These are phyloP conservation scores for Puma concolor DNA, from an alignment of 2,113 vertebrate species.

Conservation along the genomic window DNA sequence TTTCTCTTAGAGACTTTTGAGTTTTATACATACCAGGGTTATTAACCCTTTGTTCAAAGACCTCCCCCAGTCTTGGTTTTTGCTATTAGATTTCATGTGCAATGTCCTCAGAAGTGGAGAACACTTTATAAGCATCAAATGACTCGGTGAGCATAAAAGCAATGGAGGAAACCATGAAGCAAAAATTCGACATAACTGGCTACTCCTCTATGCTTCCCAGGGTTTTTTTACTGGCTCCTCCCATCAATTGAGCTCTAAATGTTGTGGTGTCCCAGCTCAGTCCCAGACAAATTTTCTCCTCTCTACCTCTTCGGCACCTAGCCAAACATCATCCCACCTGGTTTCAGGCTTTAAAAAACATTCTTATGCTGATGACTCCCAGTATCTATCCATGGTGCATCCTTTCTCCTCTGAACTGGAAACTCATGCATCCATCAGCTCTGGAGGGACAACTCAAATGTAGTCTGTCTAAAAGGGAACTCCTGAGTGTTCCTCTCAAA, in stretches of 20 bases:
- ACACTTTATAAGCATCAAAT: background rate
- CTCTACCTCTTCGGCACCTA: background rate
- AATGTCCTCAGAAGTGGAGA: background rate
- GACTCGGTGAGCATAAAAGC: background rate
- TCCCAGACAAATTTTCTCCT: background rate
- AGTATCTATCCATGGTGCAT: background rate
- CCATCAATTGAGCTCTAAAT: background rate
- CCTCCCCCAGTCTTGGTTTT: background rate
- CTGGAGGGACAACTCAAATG: background rate
- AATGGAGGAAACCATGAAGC: background rate
- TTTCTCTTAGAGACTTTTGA: background rate
- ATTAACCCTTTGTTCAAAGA: background rate
- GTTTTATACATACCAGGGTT: background rate
- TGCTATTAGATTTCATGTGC: background rate
- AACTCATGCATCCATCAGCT: background rate
- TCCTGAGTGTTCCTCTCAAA: background rate
- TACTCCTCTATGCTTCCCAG: background rate
- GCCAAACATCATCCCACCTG: background rate
- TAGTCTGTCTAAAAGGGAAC: background rate
- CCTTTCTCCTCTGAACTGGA: background rate
- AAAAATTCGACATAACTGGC: background rate
- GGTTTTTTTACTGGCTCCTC: background rate
- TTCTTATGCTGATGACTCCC: background rate
- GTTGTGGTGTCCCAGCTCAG: background rate
- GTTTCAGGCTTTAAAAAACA: background rate